Percentiles rank a stretch among this genome's conserved stretches.
phyloP scores from a whole-genome alignment of 2,888 invertebrate genomes.

The Hyposoter didymator region DNA sequence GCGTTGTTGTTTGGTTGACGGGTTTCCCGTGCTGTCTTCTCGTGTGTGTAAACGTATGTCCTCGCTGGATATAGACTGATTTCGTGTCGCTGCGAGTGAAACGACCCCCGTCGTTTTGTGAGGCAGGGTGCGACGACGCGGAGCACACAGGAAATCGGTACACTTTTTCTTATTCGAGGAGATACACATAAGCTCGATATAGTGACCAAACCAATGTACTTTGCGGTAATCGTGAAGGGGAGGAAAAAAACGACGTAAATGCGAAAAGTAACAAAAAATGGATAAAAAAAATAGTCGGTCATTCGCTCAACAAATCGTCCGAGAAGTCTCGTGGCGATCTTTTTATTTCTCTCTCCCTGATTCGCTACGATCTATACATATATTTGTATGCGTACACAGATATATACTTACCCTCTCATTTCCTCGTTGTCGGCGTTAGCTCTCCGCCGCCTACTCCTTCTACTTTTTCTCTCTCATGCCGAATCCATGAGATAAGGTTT shows the following conservation, averaged over 20 bases:
- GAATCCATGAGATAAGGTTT: constrained; percentile 75
- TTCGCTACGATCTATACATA: neutral
- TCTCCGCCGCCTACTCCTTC: constrained; percentile 46
- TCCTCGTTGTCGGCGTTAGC: constrained; percentile 56
- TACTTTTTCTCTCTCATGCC: constrained; percentile 53
- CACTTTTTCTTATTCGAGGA: constrained; percentile 29
- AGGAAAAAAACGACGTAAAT: constrained; percentile 36
- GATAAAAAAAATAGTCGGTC: constrained; percentile 72
- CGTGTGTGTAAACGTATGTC: neutral
- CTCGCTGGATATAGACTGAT: constrained; percentile 41
- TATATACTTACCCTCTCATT: constrained; percentile 53
- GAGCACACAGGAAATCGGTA: constrained; percentile 28
- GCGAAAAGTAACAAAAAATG: constrained; percentile 42
- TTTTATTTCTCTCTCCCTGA: constrained; percentile 32
- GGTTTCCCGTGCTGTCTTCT: neutral
- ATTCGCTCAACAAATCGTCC: constrained; percentile 76
- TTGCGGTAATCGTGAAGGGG: constrained; percentile 13
- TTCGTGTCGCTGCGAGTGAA: constrained; percentile 10
- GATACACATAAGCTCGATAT: constrained; percentile 6
- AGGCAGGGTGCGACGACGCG: neutral
- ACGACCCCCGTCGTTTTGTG: constrained; percentile 5
- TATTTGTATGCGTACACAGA: neutral
- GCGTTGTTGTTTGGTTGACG: neutral
- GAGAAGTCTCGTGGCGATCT: constrained; percentile 38
- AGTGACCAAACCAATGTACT: constrained; percentile 3